These are phyloP conservation scores for Sussaba pulchella DNA, from an alignment of 2,888 invertebrate genomes.

Conservation along the genomic window DNA sequence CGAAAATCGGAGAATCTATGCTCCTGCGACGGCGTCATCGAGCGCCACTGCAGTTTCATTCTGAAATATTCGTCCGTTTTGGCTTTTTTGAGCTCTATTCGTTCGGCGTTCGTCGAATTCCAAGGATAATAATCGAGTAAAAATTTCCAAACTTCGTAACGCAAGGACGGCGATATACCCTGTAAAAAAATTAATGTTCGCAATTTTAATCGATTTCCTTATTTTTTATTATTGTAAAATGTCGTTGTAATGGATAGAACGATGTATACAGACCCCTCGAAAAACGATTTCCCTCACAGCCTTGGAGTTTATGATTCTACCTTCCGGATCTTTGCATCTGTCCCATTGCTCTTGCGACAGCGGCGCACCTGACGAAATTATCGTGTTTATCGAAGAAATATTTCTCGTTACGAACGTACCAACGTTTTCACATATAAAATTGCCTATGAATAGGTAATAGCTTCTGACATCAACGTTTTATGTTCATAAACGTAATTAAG, in stretches of 20 bases:
- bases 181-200: slow-evolving; percentile 79
- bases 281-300: slow-evolving; percentile 94
- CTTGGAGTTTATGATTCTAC: slow-evolving; percentile 91
- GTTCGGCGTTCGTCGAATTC: slow-evolving; percentile 90
- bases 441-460: too few relatives aligned
- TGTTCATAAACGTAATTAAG: too few relatives aligned
- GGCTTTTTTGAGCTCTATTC: slow-evolving; percentile 89
- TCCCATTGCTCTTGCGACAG: slow-evolving; percentile 93
- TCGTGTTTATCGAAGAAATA: slow-evolving; percentile 80
- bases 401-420: neutral
- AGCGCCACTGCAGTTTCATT: slow-evolving; percentile 99
- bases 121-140: slow-evolving; percentile 95
- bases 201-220: neutral
- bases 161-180: slow-evolving; percentile 92
- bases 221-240: neutral
- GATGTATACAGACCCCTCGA: slow-evolving; percentile 90
- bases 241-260: neutral
- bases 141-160: slow-evolving; percentile 97
- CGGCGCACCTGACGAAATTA: slow-evolving; percentile 87
- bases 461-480: too few relatives aligned
- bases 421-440: too few relatives aligned
- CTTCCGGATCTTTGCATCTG: slow-evolving; percentile 91
- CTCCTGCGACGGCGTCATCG: slow-evolving; percentile 95
- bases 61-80: slow-evolving; percentile 95
- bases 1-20: slow-evolving; percentile 94